phyloP scores from a whole-genome alignment of 2,797 vertebrate genomes.

The Pterois miles region DNA sequence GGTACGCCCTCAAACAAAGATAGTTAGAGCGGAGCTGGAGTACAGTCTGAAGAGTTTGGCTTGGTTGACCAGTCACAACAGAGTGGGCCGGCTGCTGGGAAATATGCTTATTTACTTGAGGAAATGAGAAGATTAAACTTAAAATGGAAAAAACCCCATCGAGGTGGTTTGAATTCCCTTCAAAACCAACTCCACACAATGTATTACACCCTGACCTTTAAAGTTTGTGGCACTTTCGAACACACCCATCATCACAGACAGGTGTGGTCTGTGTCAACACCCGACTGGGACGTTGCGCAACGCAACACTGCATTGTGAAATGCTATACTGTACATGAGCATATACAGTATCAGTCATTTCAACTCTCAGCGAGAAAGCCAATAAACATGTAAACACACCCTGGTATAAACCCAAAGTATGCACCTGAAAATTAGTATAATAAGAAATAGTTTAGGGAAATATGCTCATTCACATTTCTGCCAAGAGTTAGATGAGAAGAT shows the following conservation, averaged over 20 bases:
- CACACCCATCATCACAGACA: neutral
- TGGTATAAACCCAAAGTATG: no score
- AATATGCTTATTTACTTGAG: neutral
- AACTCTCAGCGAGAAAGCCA: no score
- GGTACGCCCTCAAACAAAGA: no score
- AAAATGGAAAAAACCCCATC: neutral
- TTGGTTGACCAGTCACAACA: no score
- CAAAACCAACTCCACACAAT: neutral
- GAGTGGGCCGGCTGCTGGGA: no score
- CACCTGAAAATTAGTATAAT: no score
- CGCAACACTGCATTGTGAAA: neutral
- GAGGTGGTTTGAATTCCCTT: neutral
- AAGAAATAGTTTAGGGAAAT: neutral
- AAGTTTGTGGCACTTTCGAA: neutral
- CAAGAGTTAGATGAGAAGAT: neutral
- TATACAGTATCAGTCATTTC: no score
- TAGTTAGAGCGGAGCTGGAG: no score
- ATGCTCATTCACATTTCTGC: neutral
- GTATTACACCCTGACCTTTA: neutral
- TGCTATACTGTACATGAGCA: neutral
- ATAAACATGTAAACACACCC: no score
- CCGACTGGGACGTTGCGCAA: neutral
- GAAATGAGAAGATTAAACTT: neutral
- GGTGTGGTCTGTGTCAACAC: neutral
- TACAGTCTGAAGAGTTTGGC: no score